Conservation (phyloP, 2,797 vertebrate genomes). For the Glyptemys insculpta region DNA sequence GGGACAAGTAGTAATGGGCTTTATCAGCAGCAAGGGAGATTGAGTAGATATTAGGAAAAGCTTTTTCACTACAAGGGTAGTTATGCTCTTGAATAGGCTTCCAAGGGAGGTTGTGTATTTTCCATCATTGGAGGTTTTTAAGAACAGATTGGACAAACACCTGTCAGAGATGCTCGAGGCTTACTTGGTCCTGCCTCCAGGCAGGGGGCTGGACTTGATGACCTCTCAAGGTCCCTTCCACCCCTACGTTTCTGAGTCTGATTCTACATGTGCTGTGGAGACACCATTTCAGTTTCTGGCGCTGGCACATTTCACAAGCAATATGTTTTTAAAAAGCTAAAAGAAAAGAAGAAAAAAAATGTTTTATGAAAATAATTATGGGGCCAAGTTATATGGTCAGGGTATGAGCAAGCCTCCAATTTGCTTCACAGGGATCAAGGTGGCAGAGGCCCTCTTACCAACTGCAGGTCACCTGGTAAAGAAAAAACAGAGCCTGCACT, state of each 20-base stretch:
- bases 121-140: neutral
- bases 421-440: neutral
- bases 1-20: neutral
- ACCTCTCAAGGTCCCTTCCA: neutral
- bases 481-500: neutral
- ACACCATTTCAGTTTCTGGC: slow-evolving; percentile 1
- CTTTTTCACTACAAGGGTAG: neutral
- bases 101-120: neutral
- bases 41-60: neutral
- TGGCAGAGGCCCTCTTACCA: neutral
- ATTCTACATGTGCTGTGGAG: neutral
- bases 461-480: neutral
- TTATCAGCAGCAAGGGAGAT: neutral
- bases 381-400: neutral
- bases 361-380: neutral
- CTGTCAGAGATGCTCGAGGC: neutral
- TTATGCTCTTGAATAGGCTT: neutral
- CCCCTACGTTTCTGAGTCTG: neutral
- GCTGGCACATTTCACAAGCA: neutral
- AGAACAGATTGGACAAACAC: neutral
- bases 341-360: neutral
- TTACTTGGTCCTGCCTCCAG: neutral
- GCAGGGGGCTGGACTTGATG: neutral
- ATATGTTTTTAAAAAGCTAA: neutral
- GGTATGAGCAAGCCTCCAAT: neutral